Base-by-base conservation (phyloP, 2,888 invertebrate species). In the Nomada fabriciana region DNA sequence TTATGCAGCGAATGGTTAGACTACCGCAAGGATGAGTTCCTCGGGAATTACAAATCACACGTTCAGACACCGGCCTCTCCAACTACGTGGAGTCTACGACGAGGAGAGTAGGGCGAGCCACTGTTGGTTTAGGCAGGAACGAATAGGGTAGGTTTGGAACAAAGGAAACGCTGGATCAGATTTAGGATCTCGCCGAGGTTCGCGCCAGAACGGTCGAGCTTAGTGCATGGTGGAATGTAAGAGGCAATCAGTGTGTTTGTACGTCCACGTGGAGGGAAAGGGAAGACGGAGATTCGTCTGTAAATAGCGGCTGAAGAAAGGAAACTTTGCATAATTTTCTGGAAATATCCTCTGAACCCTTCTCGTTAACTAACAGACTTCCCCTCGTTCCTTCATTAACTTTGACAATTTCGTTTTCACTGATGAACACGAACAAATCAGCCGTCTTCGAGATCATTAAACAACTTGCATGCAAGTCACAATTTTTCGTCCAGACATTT, bases 1-100 rank as follows among this genome's bases (percentile, higher is more conserved):
- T 88, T 88, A 88, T 87, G 85, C 88, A 84, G 57, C 60, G 81
- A 83, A 81, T 72, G 70, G 79, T 83, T 80, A 79, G 77, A 64
- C 53, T 47, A 20, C 50, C 63, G 29, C 73, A 79, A 36, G 83
- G 83, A 87, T 83, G 85, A 88, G 82, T 82, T 88, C 82, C 79
- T 61, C 77, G 75, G 79, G 88, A 88, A 88, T 88, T 88, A 88
- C 88, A 87, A 88, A 88, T 89, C 88, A 79, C 86, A 74, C 84
- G 83, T 87, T 83, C 87, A 88, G 87, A 80, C 82, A 78, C 71
- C 68, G 50, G 20, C 29, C 42, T 52, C 68, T 76, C 67, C 75
- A 80, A 85, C 83, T 83, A 73, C 85, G 60, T 7, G 59, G 42
- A 59, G 52, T 23, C 60, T 55, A 60, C 63, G 13, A 5, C 4